Evolutionary conservation across 1,140 invertebrate species (phyloP), one percentile per base, ranked within the genome.

Genomic region (Drosophila albomicans): DNA sequence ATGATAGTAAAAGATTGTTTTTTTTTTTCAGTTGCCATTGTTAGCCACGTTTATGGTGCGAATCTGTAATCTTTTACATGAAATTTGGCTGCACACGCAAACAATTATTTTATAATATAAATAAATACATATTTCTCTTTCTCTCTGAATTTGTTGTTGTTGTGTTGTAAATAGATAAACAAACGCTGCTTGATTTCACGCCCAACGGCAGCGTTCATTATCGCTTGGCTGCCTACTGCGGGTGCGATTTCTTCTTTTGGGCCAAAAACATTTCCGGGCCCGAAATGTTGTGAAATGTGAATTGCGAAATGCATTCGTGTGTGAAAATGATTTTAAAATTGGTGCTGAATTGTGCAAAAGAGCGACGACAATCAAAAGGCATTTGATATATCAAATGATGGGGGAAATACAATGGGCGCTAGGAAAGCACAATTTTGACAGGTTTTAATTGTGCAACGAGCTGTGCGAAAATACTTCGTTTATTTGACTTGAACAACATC

Each of bases 261-360:
- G 52, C 75, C 57, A 73, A 79, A 81, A 85, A 81, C 78, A 89
- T 89, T 89, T 89, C 85, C 85, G 85, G 66, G 54, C 71, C 51
- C 13, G 8, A 43, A 51, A 30, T 32, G 65, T 38, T 32, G 35
- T 43, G 65, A 43, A 56, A 54, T 63, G 52, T 58, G 70, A 73
- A 75, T 63, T 75, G 73, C 56, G 59, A 57, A 73, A 81, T 81
- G 85, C 85, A 89, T 72, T 89, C 81, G 85, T 89, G 85, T 89
- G 85, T 89, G 85, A 89, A 89, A 89, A 89, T 89, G 85, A 89
- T 89, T 89, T 89, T 74, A 76, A 89, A 89, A 89, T 89, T 85
- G 78, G 58, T 69, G 85, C 77, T 66, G 77, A 79, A 85, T 81
- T 78, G 81, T 70, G 69, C 70, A 75, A 68, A 25, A 84, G 58